Conservation (phyloP, 2,888 invertebrate genomes). For the Asteroscopus sphinx region DNA sequence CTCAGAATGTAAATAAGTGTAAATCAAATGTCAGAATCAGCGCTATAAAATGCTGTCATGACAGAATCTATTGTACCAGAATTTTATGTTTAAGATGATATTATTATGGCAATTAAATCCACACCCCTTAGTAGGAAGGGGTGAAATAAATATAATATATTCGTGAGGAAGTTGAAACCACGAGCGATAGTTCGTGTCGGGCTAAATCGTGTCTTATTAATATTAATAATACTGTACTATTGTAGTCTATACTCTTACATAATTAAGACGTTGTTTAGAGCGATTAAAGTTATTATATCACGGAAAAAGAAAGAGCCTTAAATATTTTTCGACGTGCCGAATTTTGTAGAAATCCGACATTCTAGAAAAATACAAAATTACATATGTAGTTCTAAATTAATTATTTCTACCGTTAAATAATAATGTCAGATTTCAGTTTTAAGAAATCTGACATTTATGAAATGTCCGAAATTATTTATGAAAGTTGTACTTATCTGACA, state of each 20-base stretch:
- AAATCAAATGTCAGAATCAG: slow-evolving; percentile 11
- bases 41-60: slow-evolving; percentile 18
- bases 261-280: slow-evolving; percentile 30
- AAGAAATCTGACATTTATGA: slow-evolving; percentile 35
- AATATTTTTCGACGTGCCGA: slow-evolving; percentile 39
- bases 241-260: slow-evolving; percentile 45
- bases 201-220: slow-evolving; percentile 78
- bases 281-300: slow-evolving; percentile 18
- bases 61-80: slow-evolving; percentile 24
- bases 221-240: slow-evolving; percentile 55
- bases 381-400: slow-evolving; percentile 48
- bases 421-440: slow-evolving; percentile 41
- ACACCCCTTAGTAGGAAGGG: background rate
- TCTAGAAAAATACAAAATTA: slow-evolving; percentile 38
- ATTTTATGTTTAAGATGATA: slow-evolving; percentile 15
- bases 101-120: slow-evolving; percentile 7
- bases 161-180: slow-evolving; percentile 27
- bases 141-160: too few species aligned
- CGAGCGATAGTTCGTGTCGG: slow-evolving; percentile 55
- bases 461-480: slow-evolving; percentile 1
- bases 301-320: background rate
- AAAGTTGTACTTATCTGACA: background rate
- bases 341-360: slow-evolving; percentile 41
- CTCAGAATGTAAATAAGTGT: slow-evolving; percentile 13
- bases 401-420: background rate